These are phyloP conservation scores for Pseudopodoces humilis DNA, from an alignment of 2,113 vertebrate genomes.

Conservation along the genomic window DNA sequence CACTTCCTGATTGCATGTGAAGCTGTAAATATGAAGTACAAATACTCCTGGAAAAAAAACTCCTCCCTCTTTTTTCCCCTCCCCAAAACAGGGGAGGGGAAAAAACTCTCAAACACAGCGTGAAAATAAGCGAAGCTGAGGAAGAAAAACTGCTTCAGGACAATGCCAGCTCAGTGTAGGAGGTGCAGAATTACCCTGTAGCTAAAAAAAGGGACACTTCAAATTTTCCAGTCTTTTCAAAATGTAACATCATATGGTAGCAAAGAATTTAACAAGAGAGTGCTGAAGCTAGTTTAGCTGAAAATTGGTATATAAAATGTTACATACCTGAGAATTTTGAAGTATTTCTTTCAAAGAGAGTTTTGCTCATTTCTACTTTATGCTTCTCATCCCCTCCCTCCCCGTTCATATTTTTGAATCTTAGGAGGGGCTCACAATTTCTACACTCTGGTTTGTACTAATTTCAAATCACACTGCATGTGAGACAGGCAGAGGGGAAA, in stretches of 20 bases:
- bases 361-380: background rate
- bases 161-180: constrained; percentile 3
- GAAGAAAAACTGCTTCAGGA: background rate
- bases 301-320: background rate
- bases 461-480: background rate
- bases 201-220: background rate
- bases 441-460: background rate
- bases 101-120: background rate
- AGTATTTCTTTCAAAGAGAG: background rate
- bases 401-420: background rate
- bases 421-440: background rate
- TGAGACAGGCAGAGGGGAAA: background rate
- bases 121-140: background rate
- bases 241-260: background rate
- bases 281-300: background rate
- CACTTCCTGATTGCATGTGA: background rate
- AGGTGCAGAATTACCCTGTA: constrained; percentile 8
- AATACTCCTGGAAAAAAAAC: background rate
- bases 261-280: background rate
- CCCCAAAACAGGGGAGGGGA: background rate
- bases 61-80: background rate
- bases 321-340: background rate
- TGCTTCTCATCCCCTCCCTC: background rate
- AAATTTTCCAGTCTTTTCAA: background rate
- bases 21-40: background rate